A percentile compares a stretch with the other conserved stretches of the same genome.
Evolutionary conservation across 2,113 vertebrate genomes (phyloP).

Genomic region (Crocuta crocuta): DNA sequence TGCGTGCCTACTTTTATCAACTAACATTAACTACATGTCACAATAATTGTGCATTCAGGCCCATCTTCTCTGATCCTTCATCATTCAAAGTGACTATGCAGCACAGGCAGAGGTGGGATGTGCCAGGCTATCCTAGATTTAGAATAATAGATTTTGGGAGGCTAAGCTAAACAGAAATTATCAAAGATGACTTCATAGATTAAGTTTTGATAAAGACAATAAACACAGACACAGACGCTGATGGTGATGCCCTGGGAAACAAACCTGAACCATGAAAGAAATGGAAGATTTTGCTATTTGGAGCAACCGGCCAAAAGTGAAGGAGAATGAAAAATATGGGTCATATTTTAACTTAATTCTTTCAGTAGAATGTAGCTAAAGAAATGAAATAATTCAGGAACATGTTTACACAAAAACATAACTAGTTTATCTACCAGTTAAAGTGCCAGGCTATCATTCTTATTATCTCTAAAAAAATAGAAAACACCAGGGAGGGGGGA

Average conservation of each 20-base stretch:
- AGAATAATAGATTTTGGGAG: slow-evolving; percentile 81
- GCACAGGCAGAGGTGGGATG: slow-evolving; percentile 63
- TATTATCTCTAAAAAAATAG: not conserved
- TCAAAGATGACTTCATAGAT: slow-evolving; percentile 82
- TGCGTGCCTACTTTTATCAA: slow-evolving; percentile 81
- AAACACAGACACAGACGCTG: slow-evolving; percentile 76
- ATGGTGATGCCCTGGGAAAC: slow-evolving; percentile 68
- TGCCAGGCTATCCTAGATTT: slow-evolving; percentile 61
- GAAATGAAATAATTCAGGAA: not conserved
- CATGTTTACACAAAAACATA: not conserved
- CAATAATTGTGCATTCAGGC: slow-evolving; percentile 80
- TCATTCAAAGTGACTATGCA: slow-evolving; percentile 78
- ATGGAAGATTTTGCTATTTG: slow-evolving; percentile 67
- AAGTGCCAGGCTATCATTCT: not conserved
- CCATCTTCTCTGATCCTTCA: slow-evolving; percentile 82
- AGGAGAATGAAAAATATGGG: not conserved
- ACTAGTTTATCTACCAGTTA: not conserved
- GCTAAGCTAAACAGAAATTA: slow-evolving; percentile 83
- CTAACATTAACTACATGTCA: slow-evolving; percentile 73
- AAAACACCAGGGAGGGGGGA: not conserved
- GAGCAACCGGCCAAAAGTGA: slow-evolving; percentile 34
- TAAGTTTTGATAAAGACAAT: slow-evolving; percentile 79
- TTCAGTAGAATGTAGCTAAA: not conserved
- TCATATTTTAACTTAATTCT: slow-evolving; percentile 56
- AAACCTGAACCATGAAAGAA: slow-evolving; percentile 49